Conservation (phyloP, 2,113 vertebrate genomes). For the Tor tambroides region DNA sequence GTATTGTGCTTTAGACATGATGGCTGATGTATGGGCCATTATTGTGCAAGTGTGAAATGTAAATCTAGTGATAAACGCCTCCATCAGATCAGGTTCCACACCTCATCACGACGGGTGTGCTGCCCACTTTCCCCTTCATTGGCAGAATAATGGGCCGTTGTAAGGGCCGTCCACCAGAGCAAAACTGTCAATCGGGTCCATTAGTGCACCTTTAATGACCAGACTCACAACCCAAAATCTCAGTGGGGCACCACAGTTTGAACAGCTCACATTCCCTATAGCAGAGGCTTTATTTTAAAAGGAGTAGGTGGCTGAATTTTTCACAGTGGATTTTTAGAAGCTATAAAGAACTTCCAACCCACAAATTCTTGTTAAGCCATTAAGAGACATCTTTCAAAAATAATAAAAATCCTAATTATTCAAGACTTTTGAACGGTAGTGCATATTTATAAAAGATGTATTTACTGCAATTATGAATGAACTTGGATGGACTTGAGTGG, state of each 20-base stretch:
- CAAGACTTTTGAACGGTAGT: no score
- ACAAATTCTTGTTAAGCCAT: no score
- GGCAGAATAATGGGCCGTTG: conserved; percentile 70
- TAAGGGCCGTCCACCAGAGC: conserved; percentile 56
- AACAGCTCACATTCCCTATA: background rate
- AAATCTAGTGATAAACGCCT: conserved; percentile 51
- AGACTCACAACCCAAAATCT: conserved; percentile 64
- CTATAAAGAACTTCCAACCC: no score
- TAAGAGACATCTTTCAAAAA: no score
- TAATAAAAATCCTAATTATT: no score
- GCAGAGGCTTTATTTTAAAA: background rate
- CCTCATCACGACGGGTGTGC: conserved; percentile 47
- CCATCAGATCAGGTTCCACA: conserved; percentile 42
- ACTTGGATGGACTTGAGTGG: no score
- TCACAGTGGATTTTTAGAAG: no score
- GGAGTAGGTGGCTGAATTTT: background rate
- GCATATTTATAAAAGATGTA: no score
- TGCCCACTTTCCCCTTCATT: conserved; percentile 66
- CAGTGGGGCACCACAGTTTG: conserved; percentile 47
- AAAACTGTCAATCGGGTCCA: conserved; percentile 74
- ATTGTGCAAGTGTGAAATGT: conserved; percentile 38
- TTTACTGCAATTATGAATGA: no score
- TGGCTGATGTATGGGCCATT: conserved; percentile 33
- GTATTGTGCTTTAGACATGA: conserved; percentile 16
- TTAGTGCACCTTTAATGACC: conserved; percentile 74